Evolutionary conservation across 1,140 invertebrate genomes (phyloP).

Genomic region (Varroa destructor): DNA sequence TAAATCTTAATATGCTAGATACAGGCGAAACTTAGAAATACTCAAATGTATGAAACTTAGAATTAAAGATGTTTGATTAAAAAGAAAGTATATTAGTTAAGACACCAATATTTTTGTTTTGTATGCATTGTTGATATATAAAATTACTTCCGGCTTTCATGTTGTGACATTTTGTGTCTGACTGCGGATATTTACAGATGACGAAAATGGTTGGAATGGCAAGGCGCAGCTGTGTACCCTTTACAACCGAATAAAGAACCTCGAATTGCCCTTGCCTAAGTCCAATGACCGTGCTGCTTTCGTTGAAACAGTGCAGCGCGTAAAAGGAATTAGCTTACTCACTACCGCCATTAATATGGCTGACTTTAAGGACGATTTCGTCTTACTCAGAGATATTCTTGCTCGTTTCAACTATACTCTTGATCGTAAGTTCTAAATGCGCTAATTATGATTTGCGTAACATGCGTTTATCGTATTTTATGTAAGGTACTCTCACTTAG

Average conservation of each 20-base stretch:
- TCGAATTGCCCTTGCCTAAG: background rate
- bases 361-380: constrained; percentile 4
- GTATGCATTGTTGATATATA: too few species aligned
- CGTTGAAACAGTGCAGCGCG: background rate
- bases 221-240: background rate
- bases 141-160: background rate
- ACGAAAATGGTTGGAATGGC: constrained; percentile 2
- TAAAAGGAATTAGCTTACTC: background rate
- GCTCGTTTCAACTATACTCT: background rate
- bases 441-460: too few species aligned
- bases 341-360: background rate
- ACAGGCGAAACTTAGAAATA: too few species aligned
- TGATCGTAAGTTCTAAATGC: background rate
- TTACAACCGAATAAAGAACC: background rate
- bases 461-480: too few species aligned
- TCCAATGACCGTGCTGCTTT: constrained; percentile 9
- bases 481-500: too few species aligned
- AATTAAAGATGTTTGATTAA: too few species aligned
- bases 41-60: too few species aligned
- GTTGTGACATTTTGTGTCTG: background rate
- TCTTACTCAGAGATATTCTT: background rate
- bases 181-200: background rate
- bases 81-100: too few species aligned
- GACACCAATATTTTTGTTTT: too few species aligned
- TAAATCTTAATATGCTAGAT: too few species aligned